Evolutionary conservation across 2,888 invertebrate species (phyloP).

Genomic region (Nemurella pictetii): DNA sequence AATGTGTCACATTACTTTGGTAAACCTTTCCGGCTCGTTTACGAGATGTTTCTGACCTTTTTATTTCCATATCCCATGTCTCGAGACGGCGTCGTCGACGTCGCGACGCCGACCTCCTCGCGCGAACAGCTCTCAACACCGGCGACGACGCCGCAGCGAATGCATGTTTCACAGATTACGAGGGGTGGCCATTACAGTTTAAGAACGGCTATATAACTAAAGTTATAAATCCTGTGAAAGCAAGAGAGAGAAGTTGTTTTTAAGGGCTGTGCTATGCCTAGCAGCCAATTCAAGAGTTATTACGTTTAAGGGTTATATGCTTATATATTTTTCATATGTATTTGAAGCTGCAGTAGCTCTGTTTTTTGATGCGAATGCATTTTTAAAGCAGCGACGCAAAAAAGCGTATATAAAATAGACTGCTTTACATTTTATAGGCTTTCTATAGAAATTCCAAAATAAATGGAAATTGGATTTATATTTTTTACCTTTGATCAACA

Average conservation of each 20-base stretch:
- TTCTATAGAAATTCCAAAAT: background rate
- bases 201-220: background rate
- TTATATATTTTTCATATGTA: background rate
- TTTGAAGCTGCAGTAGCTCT: background rate
- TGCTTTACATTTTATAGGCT: background rate
- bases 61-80: slow-evolving; percentile 7
- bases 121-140: background rate
- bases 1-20: slow-evolving; percentile 30
- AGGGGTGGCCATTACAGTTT: background rate
- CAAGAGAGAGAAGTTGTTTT: background rate
- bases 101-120: background rate
- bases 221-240: background rate
- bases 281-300: background rate
- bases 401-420: background rate
- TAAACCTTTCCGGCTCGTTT: slow-evolving; percentile 15
- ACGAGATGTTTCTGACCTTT: slow-evolving; percentile 10
- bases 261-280: background rate
- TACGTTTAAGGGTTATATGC: background rate
- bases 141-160: background rate
- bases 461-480: background rate
- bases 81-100: background rate
- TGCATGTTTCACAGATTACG: background rate
- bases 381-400: background rate
- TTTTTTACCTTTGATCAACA: background rate
- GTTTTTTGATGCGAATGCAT: background rate